Evolutionary conservation across 2,113 vertebrate genomes (phyloP), one percentile per base, ranked within the genome.

Genomic region (Mus spicilegus): DNA sequence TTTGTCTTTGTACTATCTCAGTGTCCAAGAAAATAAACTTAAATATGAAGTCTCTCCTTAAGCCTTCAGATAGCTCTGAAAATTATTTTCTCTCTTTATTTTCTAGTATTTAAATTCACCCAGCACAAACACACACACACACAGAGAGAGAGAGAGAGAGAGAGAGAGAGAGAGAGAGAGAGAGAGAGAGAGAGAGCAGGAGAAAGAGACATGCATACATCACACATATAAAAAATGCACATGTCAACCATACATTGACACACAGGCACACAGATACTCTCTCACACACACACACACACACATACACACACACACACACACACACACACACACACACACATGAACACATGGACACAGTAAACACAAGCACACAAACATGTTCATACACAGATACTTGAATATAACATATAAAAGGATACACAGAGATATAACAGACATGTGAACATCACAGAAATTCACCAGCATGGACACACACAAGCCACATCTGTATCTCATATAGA

Each of bases 11-110:
- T 1, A 70, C 10, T 81, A 84, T 93, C 91, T 94, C 85, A 96
- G 90, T 90, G n/a, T 65, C 26, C 20, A 95, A 92, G 42, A 86
- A 97, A 93, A 84, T 91, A 88, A 65, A 91, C 81, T 94, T 86
- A 91, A 42, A 94, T 90, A 77, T 72, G 46, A 51, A 90, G 77
- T 81, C 87, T 90, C 39, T 81, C 56, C 33, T 88, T 85, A 91
- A 51, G 86, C 6, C 69, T 96, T 7, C 13, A 65, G 1, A 3
- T 49, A 58, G 58, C 19, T 63, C 10, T 86, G 61, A 63, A 63
- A 42, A 42, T 56, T 72, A 11, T 63, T 76, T 91, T 92, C 49
- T 77, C 42, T 82, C 42, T 81, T n/a, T 82, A 51, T 14, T 58
- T 95, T 39, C 49, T 94, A 88, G 11, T 85, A 91, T 49, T 93